Base-by-base conservation (phyloP, 2,888 invertebrate species). In the Cheilosia urbana region DNA sequence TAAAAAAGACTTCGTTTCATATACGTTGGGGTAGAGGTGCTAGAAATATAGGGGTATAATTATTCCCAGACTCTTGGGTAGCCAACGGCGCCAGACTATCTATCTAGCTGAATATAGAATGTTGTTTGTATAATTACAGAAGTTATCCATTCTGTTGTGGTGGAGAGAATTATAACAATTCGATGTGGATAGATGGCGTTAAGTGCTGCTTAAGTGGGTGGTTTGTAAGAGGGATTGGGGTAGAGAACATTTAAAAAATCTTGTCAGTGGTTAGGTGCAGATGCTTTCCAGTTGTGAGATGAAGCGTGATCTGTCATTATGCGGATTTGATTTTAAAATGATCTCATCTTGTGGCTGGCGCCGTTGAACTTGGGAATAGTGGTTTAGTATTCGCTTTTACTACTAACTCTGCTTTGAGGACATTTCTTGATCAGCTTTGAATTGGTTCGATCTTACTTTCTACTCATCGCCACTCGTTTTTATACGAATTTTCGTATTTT, bases 41-140 rank as follows among this genome's bases (percentile, higher is more conserved):
- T 17, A 9, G 42, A 17, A 17, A n/a, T 62, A 45, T 65, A 49
- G 65, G 49, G 49, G 51, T 42, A 55, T 68, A 68, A 53, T 55
- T 53, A 55, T 42, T 53, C 66, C 34, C 53, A 42, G 53, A 27
- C 68, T 55, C 27, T 42, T 42, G 42, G 40, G 53, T 55, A 42
- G 68, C 53, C 68, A 21, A 21, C 40, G 68, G 68, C 68, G 68
- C 68, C 68, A 55, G 68, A 68, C 40, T 42, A 55, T 55, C 68
- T 55, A 53, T 68, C 24, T 42, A 17, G 27, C 30, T 65, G 51
- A 51, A 65, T 65, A 49, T 51, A 55, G 68, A 55, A 55, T 68
- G 68, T 65, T 49, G 53, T 30, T 42, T 55, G 53, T 42, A 68
- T 53, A 68, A 68, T 68, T 42, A 30, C 27, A 17, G 17, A 55